phyloP scores from a whole-genome alignment of 2,113 vertebrate species.

The Cebus imitator region DNA sequence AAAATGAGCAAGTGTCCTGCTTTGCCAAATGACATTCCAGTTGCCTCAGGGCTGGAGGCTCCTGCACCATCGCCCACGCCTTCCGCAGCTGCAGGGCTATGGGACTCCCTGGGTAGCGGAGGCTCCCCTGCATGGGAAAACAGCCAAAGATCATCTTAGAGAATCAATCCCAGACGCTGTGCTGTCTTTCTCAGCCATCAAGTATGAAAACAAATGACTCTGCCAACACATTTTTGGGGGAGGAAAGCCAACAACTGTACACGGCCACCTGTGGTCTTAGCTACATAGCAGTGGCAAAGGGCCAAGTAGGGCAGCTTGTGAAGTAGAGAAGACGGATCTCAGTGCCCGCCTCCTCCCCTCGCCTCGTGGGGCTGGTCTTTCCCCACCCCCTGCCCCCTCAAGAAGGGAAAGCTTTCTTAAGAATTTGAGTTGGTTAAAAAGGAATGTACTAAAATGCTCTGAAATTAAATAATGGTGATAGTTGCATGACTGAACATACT shows the following conservation, averaged over 20 bases:
- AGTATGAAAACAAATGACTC: neutral
- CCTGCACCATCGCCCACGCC: neutral
- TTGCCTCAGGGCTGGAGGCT: neutral
- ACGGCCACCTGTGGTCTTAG: neutral
- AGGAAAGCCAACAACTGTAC: neutral
- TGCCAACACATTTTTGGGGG: neutral
- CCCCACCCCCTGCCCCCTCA: neutral
- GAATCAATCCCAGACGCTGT: neutral
- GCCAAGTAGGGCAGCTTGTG: neutral
- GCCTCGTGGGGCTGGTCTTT: neutral
- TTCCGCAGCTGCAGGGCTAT: fast-evolving
- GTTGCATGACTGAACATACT: neutral
- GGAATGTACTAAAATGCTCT: neutral
- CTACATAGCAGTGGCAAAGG: neutral
- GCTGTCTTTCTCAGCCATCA: neutral
- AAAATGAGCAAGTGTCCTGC: neutral
- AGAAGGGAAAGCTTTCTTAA: neutral
- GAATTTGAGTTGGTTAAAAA: neutral
- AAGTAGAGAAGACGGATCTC: neutral
- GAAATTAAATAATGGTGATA: neutral
- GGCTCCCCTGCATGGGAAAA: neutral
- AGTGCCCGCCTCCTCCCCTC: neutral
- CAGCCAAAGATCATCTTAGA: neutral
- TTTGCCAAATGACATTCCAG: neutral
- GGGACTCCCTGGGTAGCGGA: neutral